These are phyloP conservation scores for Ancistrus triradiatus DNA, from an alignment of 2,113 vertebrate genomes.

Conservation along the genomic window DNA sequence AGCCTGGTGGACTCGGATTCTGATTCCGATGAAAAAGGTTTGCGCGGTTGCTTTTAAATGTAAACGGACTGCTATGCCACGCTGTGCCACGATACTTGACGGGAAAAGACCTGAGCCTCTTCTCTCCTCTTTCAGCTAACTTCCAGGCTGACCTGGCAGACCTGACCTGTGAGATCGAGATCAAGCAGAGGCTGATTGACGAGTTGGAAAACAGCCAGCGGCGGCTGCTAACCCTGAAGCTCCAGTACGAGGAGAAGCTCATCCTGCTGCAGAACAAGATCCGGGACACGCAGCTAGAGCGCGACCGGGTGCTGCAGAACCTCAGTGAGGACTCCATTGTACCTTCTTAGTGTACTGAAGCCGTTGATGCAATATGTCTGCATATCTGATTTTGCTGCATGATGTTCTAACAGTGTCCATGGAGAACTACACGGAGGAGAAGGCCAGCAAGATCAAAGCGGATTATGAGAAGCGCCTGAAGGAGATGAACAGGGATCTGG, in stretches of 20 bases:
- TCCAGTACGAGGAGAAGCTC: conserved; percentile 96
- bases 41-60: neutral
- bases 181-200: conserved; percentile 96
- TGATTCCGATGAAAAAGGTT: conserved; percentile 89
- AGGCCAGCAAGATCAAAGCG: conserved; percentile 86
- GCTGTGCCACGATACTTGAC: neutral
- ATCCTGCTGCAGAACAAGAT: conserved; percentile 96
- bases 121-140: conserved; percentile 67
- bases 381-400: neutral
- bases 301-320: conserved; percentile 92
- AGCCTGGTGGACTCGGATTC: conserved; percentile 92
- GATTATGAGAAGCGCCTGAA: conserved; percentile 94
- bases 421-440: conserved; percentile 97
- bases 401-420: conserved; percentile 71
- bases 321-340: conserved; percentile 76
- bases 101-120: neutral
- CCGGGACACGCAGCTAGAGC: conserved; percentile 90
- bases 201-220: conserved; percentile 96
- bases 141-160: conserved; percentile 90
- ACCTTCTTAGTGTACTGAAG: no score
- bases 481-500: conserved; percentile 94
- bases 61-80: neutral
- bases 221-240: conserved; percentile 87
- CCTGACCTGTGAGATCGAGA: conserved; percentile 95
- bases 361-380: no score